These are phyloP conservation scores for Corbicula japonica DNA, from an alignment of 2,888 invertebrate species.

Conservation along the genomic window DNA sequence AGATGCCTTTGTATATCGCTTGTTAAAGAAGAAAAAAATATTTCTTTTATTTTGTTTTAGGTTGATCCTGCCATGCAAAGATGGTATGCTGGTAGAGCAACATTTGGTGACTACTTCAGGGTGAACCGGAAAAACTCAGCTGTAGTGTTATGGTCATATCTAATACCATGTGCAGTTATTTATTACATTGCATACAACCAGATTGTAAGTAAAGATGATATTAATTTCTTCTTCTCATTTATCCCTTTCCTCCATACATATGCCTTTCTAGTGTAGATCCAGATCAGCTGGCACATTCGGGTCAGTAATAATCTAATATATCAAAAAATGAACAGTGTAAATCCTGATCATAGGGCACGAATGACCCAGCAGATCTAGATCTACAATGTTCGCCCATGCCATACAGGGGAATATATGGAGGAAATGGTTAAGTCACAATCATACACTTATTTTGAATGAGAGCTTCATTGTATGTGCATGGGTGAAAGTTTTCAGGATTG, in stretches of 20 bases:
- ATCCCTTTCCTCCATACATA: not conserved
- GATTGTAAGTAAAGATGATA: constrained; percentile 25
- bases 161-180: constrained; percentile 13
- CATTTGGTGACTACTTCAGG: constrained; percentile 17
- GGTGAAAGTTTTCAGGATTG: too few species aligned
- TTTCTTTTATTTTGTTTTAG: constrained; percentile 39
- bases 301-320: too few species aligned
- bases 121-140: constrained; percentile 11
- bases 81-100: constrained; percentile 51
- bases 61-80: constrained; percentile 53
- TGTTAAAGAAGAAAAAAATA: not conserved
- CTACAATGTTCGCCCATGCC: too few species aligned
- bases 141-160: not conserved
- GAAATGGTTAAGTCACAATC: too few species aligned
- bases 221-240: not conserved
- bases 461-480: too few species aligned
- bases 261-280: too few species aligned
- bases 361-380: not conserved
- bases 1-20: not conserved
- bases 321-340: not conserved
- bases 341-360: too few species aligned
- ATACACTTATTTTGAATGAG: too few species aligned
- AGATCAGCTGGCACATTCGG: too few species aligned
- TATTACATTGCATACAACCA: not conserved
- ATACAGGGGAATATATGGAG: too few species aligned